These are phyloP conservation scores for Meloidogyne floridensis DNA, from an alignment of 1,140 invertebrate species.

Conservation along the genomic window DNA sequence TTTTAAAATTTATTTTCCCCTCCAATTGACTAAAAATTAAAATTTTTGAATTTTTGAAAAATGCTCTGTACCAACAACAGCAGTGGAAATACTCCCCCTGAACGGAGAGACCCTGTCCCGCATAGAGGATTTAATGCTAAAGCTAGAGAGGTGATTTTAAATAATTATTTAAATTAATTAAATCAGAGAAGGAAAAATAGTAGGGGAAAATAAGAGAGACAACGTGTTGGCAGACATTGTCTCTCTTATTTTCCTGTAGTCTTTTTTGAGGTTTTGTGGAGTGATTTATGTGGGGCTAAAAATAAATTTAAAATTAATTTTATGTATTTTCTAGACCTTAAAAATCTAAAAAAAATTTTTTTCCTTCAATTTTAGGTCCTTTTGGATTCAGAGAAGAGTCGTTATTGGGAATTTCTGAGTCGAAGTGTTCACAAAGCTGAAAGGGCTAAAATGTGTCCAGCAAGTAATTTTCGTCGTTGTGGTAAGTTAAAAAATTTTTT, in stretches of 20 bases:
- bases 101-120: not conserved
- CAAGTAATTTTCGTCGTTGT: not conserved
- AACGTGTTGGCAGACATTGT: too few species aligned
- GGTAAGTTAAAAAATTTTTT: not conserved
- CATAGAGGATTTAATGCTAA: conserved; percentile 27
- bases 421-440: not conserved
- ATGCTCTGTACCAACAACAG: not conserved
- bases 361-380: not conserved
- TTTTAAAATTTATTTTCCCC: not conserved
- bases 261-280: too few species aligned
- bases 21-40: not conserved
- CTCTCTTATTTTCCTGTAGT: too few species aligned
- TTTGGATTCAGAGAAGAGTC: conserved; percentile 15
- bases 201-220: too few species aligned
- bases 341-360: too few species aligned
- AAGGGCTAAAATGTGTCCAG: not conserved
- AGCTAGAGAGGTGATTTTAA: conserved; percentile 3
- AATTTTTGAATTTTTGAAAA: not conserved
- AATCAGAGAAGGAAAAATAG: too few species aligned
- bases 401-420: not conserved
- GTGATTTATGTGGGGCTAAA: too few species aligned
- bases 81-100: not conserved
- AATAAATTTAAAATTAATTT: too few species aligned
- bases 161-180: not conserved
- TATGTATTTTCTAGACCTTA: too few species aligned